Conservation (phyloP, 2,888 invertebrate species). For the Drosophila borealis region DNA sequence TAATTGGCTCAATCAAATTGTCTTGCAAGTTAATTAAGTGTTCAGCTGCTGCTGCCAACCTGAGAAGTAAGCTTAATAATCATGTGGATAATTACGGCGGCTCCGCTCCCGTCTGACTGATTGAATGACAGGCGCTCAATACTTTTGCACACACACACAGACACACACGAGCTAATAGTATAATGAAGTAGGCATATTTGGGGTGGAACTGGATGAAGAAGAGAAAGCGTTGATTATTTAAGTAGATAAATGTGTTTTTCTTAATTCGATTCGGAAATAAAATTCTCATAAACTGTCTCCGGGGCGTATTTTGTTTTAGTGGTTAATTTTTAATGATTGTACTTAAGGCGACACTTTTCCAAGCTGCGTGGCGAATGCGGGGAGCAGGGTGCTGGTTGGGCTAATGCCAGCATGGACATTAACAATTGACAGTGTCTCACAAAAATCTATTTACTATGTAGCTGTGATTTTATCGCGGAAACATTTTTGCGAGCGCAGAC, state of each 20-base stretch:
- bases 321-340: slow-evolving; percentile 39
- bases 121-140: background rate
- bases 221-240: slow-evolving; percentile 50
- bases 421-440: slow-evolving; percentile 28
- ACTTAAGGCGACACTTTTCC: slow-evolving; percentile 1
- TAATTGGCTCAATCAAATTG: slow-evolving; percentile 71
- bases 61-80: slow-evolving; percentile 37
- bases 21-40: slow-evolving; percentile 61
- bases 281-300: slow-evolving; percentile 32
- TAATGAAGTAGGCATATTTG: slow-evolving; percentile 6
- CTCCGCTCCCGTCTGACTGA: slow-evolving; percentile 3
- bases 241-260: slow-evolving; percentile 64
- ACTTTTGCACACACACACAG: background rate
- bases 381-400: background rate
- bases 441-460: slow-evolving; percentile 48
- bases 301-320: slow-evolving; percentile 32
- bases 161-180: background rate
- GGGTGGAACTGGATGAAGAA: slow-evolving; percentile 5
- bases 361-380: background rate
- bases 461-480: slow-evolving; percentile 36
- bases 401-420: slow-evolving; percentile 17
- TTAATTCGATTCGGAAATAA: slow-evolving; percentile 39
- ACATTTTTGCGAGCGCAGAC: slow-evolving; percentile 28
- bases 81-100: slow-evolving; percentile 49
- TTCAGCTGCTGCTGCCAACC: slow-evolving; percentile 22